Evolutionary conservation across 2,113 vertebrate species (phyloP).

Genomic region (Tamias sibiricus): DNA sequence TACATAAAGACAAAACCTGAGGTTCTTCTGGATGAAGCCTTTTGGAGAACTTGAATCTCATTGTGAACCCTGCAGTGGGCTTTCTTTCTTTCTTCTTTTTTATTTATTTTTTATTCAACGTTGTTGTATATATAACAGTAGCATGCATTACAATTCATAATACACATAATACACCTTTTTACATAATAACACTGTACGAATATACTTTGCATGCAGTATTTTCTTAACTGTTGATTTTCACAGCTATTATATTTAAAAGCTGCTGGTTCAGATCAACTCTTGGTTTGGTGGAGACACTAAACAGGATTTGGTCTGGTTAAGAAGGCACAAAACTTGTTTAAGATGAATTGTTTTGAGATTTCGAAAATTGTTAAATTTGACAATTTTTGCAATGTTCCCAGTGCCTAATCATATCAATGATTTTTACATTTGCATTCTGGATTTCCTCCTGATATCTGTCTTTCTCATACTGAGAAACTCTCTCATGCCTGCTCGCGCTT

Average conservation of each 20-base stretch:
- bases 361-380: background rate
- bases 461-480: background rate
- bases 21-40: background rate
- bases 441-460: background rate
- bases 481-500: fast-evolving
- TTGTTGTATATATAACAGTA: too few relatives aligned
- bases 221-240: background rate
- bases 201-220: too few relatives aligned
- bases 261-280: background rate
- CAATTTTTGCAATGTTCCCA: background rate
- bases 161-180: too few relatives aligned
- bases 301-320: fast-evolving
- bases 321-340: background rate
- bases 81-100: too few relatives aligned
- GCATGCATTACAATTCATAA: too few relatives aligned
- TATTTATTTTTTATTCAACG: too few relatives aligned
- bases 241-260: background rate
- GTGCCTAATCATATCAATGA: background rate
- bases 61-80: background rate
- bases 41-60: background rate
- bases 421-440: background rate
- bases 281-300: background rate
- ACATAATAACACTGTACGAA: too few relatives aligned
- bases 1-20: background rate
- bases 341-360: background rate